A percentile compares a stretch with the other conserved stretches of the same genome.
Conservation (phyloP, 2,113 vertebrate species). For the Bungarus multicinctus region DNA sequence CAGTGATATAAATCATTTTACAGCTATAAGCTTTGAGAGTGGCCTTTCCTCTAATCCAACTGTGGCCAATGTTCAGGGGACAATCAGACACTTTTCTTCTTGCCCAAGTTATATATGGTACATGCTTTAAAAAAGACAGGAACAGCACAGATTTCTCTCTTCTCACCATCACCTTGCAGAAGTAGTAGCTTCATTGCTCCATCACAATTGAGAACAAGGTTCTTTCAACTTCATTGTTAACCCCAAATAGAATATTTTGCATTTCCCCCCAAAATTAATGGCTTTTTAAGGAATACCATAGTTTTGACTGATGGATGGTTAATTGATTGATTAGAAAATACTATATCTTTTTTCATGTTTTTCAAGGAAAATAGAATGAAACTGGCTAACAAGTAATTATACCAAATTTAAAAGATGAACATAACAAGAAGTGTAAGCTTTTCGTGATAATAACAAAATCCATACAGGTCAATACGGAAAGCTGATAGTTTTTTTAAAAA, state of each 20-base stretch:
- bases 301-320: background rate
- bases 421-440: background rate
- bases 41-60: no score
- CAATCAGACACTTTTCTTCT: no score
- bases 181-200: background rate
- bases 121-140: no score
- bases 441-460: background rate
- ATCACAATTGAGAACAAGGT: background rate
- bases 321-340: background rate
- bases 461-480: background rate
- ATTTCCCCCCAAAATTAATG: background rate
- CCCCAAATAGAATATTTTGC: background rate
- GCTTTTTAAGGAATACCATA: background rate
- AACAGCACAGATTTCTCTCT: no score
- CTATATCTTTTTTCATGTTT: background rate
- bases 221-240: background rate
- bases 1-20: no score
- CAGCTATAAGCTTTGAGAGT: no score
- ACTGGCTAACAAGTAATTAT: background rate
- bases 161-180: no score
- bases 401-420: background rate
- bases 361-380: background rate
- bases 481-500: background rate
- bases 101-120: no score
- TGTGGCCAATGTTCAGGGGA: no score